A percentile compares a stretch with the other conserved stretches of the same genome.
Evolutionary conservation across 2,113 vertebrate species (phyloP).

Genomic region (Cacatua alba): DNA sequence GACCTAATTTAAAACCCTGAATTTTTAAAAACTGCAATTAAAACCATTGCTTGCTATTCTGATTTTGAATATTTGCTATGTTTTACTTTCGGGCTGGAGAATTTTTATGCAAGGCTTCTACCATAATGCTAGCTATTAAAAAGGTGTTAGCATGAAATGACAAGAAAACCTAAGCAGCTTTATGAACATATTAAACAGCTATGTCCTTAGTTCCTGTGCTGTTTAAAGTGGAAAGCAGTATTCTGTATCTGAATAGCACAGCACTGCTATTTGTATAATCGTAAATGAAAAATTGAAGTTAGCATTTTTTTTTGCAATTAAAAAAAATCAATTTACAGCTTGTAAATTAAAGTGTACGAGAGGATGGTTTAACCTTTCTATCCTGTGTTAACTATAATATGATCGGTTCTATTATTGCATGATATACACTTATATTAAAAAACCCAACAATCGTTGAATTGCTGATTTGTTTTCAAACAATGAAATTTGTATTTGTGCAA

Average conservation of each 20-base stretch:
- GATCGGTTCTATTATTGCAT: conserved; percentile 13
- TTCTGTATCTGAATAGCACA: background rate
- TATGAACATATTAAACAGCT: conserved; percentile 46
- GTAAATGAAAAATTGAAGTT: conserved; percentile 20
- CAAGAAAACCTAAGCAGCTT: conserved; percentile 61
- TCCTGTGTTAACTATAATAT: background rate
- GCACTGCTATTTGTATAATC: background rate
- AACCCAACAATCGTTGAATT: background rate
- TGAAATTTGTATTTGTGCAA: conserved; percentile 64
- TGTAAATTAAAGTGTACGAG: background rate
- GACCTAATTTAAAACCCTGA: conserved; percentile 54
- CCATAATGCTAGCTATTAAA: conserved; percentile 52
- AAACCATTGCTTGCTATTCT: conserved; percentile 7
- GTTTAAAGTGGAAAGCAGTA: background rate
- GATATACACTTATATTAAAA: conserved; percentile 39
- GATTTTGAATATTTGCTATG: conserved; percentile 45
- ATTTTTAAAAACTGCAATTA: conserved; percentile 47
- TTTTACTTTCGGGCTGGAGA: background rate
- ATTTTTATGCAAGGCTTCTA: conserved; percentile 32
- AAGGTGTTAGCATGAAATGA: conserved; percentile 60
- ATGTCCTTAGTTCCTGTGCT: background rate
- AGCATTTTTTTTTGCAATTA: conserved; percentile 21
- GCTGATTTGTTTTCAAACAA: conserved; percentile 64
- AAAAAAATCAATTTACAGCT: conserved; percentile 16
- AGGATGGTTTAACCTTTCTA: background rate